phyloP scores from a whole-genome alignment of 2,113 vertebrate species.

The Laticauda colubrina region DNA sequence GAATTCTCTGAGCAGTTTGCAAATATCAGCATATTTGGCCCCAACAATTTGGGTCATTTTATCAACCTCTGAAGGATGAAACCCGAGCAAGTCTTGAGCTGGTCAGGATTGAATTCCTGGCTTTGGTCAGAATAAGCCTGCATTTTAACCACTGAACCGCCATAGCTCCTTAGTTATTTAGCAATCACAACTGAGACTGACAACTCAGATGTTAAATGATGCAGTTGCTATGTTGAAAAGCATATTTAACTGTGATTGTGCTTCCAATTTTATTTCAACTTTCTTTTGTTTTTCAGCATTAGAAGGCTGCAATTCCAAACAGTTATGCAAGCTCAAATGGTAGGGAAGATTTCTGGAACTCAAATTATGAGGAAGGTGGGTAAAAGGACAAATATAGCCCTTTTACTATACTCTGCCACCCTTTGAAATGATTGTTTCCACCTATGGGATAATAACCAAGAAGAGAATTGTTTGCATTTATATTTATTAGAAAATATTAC shows the following conservation, averaged over 20 bases:
- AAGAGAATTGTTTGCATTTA: background rate
- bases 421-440: background rate
- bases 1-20: too few relatives aligned
- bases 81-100: too few relatives aligned
- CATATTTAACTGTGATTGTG: background rate
- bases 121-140: too few relatives aligned
- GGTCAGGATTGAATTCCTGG: too few relatives aligned
- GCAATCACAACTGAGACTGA: background rate
- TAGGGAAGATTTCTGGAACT: background rate
- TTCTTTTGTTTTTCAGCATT: background rate
- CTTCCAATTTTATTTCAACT: background rate
- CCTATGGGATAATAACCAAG: background rate
- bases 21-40: too few relatives aligned
- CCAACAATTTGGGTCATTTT: too few relatives aligned
- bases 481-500: background rate
- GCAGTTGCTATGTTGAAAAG: too few relatives aligned
- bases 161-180: background rate
- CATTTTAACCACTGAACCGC: too few relatives aligned
- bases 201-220: too few relatives aligned
- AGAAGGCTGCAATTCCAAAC: background rate
- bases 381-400: background rate
- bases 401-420: background rate
- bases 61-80: too few relatives aligned
- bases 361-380: background rate
- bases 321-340: background rate